Percentiles rank a stretch among this genome's conserved stretches.
phyloP scores from a whole-genome alignment of 2,888 invertebrate genomes.

The Cosmorhoe ocellata region DNA sequence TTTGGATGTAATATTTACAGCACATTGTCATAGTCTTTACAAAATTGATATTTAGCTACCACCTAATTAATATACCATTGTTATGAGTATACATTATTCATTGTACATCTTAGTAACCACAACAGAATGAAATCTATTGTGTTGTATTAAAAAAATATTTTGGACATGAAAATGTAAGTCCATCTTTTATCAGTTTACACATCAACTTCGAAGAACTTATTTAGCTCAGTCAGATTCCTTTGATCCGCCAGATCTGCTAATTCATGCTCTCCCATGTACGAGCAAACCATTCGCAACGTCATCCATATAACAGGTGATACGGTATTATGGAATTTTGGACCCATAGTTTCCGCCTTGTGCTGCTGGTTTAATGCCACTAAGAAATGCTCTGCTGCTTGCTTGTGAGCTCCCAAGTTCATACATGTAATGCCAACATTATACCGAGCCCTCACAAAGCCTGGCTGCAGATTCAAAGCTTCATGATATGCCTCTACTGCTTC shows the following conservation, averaged over 20 bases:
- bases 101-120: background rate
- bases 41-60: background rate
- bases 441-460: conserved; percentile 97
- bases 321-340: conserved; percentile 62
- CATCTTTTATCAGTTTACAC: background rate
- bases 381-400: conserved; percentile 97
- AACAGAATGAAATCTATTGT: no score
- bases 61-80: background rate
- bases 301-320: conserved; percentile 97
- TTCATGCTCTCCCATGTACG: conserved; percentile 88
- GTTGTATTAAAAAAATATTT: no score
- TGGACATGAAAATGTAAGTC: no score
- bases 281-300: conserved; percentile 93
- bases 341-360: conserved; percentile 78
- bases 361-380: conserved; percentile 96
- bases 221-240: conserved; percentile 83
- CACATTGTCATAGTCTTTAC: no score
- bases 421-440: conserved; percentile 99
- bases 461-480: conserved; percentile 93
- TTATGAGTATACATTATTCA: background rate
- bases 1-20: no score
- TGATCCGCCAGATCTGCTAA: conserved; percentile 84
- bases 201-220: conserved; percentile 76
- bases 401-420: conserved; percentile 96
- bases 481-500: conserved; percentile 98